A percentile compares a stretch with the other conserved stretches of the same genome.
Evolutionary conservation across 1,140 invertebrate genomes (phyloP).

Genomic region (Drosophila rufa): DNA sequence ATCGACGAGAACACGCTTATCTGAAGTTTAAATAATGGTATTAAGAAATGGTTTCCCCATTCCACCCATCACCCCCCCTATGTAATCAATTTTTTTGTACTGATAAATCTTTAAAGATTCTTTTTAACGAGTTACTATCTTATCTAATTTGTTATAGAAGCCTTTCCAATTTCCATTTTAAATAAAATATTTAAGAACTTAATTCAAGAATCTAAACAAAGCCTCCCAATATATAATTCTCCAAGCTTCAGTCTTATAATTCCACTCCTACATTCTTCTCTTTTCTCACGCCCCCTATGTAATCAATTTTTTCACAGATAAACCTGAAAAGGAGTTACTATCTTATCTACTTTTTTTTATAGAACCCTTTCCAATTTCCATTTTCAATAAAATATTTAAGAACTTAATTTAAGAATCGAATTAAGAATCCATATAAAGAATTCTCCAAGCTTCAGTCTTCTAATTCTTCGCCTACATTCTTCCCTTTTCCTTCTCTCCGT

Average conservation of each 20-base stretch:
- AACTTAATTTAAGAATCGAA: neutral
- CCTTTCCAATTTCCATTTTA: neutral
- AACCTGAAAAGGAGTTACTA: too few relatives aligned
- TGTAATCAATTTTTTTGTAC: neutral
- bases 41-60: too few relatives aligned
- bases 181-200: neutral
- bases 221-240: neutral
- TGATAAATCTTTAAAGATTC: neutral
- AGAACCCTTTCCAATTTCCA: neutral
- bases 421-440: neutral
- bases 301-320: too few relatives aligned
- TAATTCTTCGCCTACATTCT: constrained; percentile 11
- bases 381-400: neutral
- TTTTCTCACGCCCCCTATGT: too few relatives aligned
- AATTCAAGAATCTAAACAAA: fast-evolving
- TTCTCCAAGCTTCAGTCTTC: constrained; percentile 1
- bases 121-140: too few relatives aligned
- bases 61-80: too few relatives aligned
- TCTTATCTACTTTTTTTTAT: neutral
- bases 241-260: constrained; percentile 7
- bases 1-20: too few relatives aligned
- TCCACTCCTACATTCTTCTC: constrained; percentile 3
- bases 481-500: constrained; percentile 3
- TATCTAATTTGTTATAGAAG: neutral
- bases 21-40: too few relatives aligned